Conservation (phyloP, 2,888 invertebrate genomes). For the Yponomeuta malinellus region DNA sequence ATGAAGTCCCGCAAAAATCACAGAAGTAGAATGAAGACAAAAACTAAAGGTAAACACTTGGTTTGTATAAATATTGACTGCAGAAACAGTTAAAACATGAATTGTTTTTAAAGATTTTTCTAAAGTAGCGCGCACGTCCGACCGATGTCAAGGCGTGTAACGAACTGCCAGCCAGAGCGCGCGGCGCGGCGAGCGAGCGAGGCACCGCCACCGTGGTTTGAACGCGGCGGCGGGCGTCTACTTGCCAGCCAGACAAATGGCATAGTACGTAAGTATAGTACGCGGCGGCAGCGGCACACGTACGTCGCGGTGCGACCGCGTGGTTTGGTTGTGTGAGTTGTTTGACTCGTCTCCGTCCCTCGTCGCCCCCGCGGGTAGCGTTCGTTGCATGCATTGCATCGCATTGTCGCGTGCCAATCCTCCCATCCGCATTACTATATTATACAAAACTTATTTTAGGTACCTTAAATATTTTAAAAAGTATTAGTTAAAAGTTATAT, state of each 20-base stretch:
- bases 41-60: neutral
- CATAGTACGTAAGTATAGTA: constrained; percentile 26
- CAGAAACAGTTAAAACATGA: constrained; percentile 6
- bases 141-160: constrained; percentile 52
- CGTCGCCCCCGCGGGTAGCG: constrained; percentile 25
- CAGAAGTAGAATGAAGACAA: constrained; percentile 20
- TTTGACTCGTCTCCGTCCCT: constrained; percentile 27
- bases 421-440: constrained; percentile 24
- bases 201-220: constrained; percentile 14
- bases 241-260: constrained; percentile 46
- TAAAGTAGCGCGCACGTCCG: constrained; percentile 45
- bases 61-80: neutral
- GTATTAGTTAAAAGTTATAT: too few species aligned
- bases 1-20: constrained; percentile 40
- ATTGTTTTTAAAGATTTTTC: constrained; percentile 25
- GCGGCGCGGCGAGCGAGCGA: neutral
- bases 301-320: constrained; percentile 6
- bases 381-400: constrained; percentile 29
- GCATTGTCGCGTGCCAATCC: constrained; percentile 24
- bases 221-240: constrained; percentile 11
- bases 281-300: neutral
- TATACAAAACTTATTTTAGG: constrained; percentile 19
- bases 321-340: constrained; percentile 19
- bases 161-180: constrained; percentile 41
- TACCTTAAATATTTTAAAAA: constrained; percentile 20